Evolutionary conservation across 1,140 invertebrate species (phyloP).

Genomic region (Belonocnema kinseyi): DNA sequence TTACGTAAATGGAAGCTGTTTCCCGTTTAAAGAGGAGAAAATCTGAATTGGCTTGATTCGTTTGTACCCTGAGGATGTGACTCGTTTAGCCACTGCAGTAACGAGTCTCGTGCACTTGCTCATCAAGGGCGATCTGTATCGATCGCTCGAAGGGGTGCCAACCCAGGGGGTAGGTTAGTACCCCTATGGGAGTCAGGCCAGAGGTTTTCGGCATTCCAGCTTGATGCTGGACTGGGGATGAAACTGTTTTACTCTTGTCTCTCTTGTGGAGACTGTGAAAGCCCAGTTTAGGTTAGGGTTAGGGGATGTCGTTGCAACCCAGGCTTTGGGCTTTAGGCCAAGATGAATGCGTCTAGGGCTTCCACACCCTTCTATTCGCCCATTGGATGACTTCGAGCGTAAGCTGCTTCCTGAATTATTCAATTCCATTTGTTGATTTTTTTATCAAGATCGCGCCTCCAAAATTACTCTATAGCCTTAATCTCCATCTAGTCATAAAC

Average conservation of each 20-base stretch:
- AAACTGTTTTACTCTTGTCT: conserved; percentile 5
- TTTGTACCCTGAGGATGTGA: conserved; percentile 22
- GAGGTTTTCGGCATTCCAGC: background rate
- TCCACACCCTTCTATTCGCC: background rate
- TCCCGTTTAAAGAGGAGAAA: conserved; percentile 30
- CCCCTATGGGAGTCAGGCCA: conserved; percentile 5
- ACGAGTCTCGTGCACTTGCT: conserved; percentile 10
- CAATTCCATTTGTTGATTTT: conserved; percentile 30
- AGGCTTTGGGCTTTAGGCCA: background rate
- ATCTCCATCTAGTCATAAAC: background rate
- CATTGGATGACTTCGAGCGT: background rate
- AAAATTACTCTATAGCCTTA: background rate
- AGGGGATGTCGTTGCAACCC: conserved; percentile 12
- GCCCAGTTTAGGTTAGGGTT: too few relatives aligned
- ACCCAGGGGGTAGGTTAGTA: conserved; percentile 16
- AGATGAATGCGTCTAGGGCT: conserved; percentile 26
- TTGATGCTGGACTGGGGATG: background rate
- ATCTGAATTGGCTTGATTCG: conserved; percentile 26
- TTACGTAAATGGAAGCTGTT: conserved; percentile 23
- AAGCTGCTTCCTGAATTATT: conserved; percentile 15
- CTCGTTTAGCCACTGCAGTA: background rate
- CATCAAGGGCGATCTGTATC: conserved; percentile 23
- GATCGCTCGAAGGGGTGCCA: background rate
- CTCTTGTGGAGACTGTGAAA: background rate
- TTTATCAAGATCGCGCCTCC: too few relatives aligned